A percentile compares a stretch with the other conserved stretches of the same genome.
These are phyloP conservation scores for Chalcosyrphus nemorum DNA, from an alignment of 2,888 invertebrate species.

Conservation along the genomic window DNA sequence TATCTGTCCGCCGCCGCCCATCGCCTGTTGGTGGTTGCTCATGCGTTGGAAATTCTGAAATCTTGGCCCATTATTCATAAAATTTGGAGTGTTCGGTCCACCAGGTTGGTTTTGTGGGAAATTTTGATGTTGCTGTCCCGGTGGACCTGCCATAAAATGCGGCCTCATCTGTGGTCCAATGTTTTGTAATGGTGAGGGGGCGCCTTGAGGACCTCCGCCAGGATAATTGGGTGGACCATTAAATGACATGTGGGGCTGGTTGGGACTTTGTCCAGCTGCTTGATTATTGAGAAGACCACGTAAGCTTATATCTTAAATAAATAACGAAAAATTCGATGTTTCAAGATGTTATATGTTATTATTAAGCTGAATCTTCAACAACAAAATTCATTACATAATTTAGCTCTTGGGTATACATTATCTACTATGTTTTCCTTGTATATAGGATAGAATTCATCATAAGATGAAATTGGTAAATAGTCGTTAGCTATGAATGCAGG, in stretches of 20 bases:
- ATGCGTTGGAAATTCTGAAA: slow-evolving; percentile 81
- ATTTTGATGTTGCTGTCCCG: slow-evolving; percentile 81
- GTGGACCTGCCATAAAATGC: slow-evolving; percentile 81
- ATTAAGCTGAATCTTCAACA: slow-evolving; percentile 41
- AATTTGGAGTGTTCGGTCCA: slow-evolving; percentile 82
- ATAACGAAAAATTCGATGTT: slow-evolving; percentile 59
- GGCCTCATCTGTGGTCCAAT: slow-evolving; percentile 80
- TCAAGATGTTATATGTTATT: slow-evolving; percentile 54
- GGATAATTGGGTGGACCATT: slow-evolving; percentile 81
- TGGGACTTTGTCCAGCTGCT: slow-evolving; percentile 80
- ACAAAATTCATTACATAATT: slow-evolving; percentile 44
- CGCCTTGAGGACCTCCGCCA: slow-evolving; percentile 80
- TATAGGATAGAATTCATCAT: too few relatives aligned
- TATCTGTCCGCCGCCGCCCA: slow-evolving; percentile 79
- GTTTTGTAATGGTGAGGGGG: slow-evolving; percentile 80
- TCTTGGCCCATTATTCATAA: slow-evolving; percentile 81
- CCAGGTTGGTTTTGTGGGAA: slow-evolving; percentile 80
- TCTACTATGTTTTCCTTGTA: too few relatives aligned
- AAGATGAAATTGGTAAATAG: too few relatives aligned
- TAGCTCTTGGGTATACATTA: too few relatives aligned
- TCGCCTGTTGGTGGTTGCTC: slow-evolving; percentile 84
- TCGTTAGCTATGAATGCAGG: too few relatives aligned
- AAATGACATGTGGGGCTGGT: slow-evolving; percentile 80
- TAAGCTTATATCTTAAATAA: slow-evolving; percentile 81
- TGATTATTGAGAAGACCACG: slow-evolving; percentile 82